Percentiles rank a stretch among this genome's conserved stretches.
These are phyloP conservation scores for Hemibagrus guttatus DNA, from an alignment of 2,797 vertebrate species.

Conservation along the genomic window DNA sequence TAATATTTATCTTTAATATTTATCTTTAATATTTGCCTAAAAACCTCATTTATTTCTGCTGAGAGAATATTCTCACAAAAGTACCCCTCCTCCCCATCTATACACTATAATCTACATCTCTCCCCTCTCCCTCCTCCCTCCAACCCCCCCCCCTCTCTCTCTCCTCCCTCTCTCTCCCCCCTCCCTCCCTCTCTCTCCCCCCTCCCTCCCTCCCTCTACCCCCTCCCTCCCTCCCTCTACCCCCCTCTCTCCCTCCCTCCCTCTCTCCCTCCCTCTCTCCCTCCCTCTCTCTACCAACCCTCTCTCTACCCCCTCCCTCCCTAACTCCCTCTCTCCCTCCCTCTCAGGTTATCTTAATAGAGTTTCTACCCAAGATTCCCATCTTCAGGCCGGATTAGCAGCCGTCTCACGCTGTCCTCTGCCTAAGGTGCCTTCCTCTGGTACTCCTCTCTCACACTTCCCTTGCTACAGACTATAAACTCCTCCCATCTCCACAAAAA, in stretches of 20 bases:
- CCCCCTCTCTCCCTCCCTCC: conserved; percentile 74
- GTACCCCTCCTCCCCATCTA: no score
- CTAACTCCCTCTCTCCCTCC: conserved; percentile 66
- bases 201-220: no score
- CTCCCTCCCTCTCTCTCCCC: no score
- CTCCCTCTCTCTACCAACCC: no score
- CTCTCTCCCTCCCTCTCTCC: neutral
- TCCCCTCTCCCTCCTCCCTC: no score
- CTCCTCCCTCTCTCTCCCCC: no score
- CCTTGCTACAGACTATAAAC: conserved; percentile 66
- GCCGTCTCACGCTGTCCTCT: conserved; percentile 70
- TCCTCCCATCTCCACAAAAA: conserved; percentile 9
- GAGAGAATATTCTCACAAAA: no score
- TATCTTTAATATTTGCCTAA: no score
- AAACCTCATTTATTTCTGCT: no score
- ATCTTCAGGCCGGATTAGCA: conserved; percentile 98
- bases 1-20: no score
- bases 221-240: conserved; percentile 39
- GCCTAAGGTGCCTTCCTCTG: conserved; percentile 88
- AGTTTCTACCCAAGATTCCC: conserved; percentile 99
- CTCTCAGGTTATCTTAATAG: conserved; percentile 95
- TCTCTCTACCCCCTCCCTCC: conserved; percentile 62
- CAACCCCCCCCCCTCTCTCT: no score
- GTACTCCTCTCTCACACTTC: conserved; percentile 77
- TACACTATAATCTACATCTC: no score